Base-by-base conservation (phyloP, 2,888 invertebrate genomes). In the Drosophila monieri region DNA sequence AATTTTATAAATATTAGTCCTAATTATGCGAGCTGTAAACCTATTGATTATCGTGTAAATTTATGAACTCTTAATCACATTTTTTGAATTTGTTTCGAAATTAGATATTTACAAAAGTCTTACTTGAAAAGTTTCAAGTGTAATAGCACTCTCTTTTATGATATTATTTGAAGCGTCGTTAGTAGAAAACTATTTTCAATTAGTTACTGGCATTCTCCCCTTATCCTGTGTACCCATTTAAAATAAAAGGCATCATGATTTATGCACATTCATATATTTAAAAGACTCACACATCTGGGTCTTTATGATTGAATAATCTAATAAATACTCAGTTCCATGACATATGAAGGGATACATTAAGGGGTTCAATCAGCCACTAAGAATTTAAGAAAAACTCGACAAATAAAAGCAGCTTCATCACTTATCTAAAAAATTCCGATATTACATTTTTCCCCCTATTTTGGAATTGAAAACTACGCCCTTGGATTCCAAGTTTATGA, bases 201-300 rank as follows among this genome's bases (percentile, higher is more conserved):
- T 69, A 61, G 69, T 35, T 37, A 12, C 18, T 15, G 8, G n/a
- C 37, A 14, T 37, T 15, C 32, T 9, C 9, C 46, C n/a, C 32
- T 37, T 43, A 14, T 8, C 27, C 15, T 21, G 15, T 37, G 37
- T 18, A 30, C 23, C n/a, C 12, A n/a, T 35, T 47, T 30, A 9
- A 15, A 4, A 14, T 9, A 12, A 23, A 54, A 41, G 14, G 37
- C 53, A 46, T 21, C 32, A 65, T 65, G 64, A 65, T 65, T 65
- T 65, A 65, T 64, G 53, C 64, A 60, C 44, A 46, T 60, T 61
- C 37, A 25, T 52, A 39, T 64, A 46, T 35, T 35, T 47, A 30
- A 68, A 68, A 54, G 60, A 61, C 27, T 44, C 47, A 44, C 30
- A 47, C 25, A 61, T 75, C 64, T 75, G 73, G 69, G 67, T 67